These are phyloP conservation scores for Antheraea mylitta DNA, from an alignment of 1,140 invertebrate genomes.

Conservation along the genomic window DNA sequence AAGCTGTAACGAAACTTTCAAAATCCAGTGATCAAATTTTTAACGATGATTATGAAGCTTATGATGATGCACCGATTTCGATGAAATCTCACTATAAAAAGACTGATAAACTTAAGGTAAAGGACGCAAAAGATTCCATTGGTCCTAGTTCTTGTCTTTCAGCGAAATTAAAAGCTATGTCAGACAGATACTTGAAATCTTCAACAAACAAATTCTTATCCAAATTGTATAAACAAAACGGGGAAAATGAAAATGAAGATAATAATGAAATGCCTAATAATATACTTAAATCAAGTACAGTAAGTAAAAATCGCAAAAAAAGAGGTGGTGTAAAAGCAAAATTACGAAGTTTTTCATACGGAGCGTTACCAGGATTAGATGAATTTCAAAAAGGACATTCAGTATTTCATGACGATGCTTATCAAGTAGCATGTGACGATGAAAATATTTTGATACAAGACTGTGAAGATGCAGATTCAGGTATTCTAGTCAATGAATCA, in stretches of 20 bases:
- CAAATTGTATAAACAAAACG: conserved; percentile 81
- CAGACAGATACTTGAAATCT: conserved; percentile 84
- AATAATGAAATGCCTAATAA: conserved; percentile 45
- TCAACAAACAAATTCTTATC: conserved; percentile 84
- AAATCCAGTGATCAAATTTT: conserved; percentile 79
- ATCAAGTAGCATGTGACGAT: conserved; percentile 78
- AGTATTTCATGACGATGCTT: conserved; percentile 79
- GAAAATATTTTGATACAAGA: conserved; percentile 80
- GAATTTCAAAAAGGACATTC: conserved; percentile 84
- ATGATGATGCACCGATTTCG: conserved; percentile 41
- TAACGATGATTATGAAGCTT: conserved; percentile 70
- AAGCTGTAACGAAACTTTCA: conserved; percentile 67
- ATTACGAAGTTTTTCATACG: conserved; percentile 87
- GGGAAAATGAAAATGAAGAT: conserved; percentile 51
- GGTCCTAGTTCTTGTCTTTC: conserved; percentile 82
- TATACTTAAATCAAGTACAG: conserved; percentile 68
- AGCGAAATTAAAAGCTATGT: conserved; percentile 85
- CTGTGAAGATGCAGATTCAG: conserved; percentile 86
- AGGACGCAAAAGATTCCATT: conserved; percentile 73
- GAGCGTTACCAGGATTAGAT: conserved; percentile 85
- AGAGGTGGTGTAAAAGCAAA: conserved; percentile 80
- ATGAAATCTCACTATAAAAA: conserved; percentile 58
- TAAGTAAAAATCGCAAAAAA: conserved; percentile 60
- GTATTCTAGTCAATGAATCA: conserved; percentile 87
- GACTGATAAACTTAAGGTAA: conserved; percentile 74